Conservation (phyloP, 2,113 vertebrate genomes). For the Charadrius vociferus region DNA sequence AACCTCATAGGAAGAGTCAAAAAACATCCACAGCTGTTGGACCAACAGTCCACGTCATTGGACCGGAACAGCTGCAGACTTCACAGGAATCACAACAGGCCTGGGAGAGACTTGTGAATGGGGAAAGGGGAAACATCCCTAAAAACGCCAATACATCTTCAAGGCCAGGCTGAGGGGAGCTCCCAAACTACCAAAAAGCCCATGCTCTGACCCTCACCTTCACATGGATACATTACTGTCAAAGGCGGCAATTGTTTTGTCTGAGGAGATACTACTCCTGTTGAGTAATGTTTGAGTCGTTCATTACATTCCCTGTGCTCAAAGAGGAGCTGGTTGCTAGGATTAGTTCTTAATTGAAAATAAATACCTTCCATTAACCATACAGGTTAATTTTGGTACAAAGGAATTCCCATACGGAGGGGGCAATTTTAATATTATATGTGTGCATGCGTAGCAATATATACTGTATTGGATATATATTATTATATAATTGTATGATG, state of each 20-base stretch:
- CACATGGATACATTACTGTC: neutral
- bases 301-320: neutral
- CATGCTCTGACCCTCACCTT: neutral
- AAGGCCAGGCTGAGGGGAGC: neutral
- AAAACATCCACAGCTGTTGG: neutral
- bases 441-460: fast-evolving
- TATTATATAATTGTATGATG: no score
- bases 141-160: fast-evolving
- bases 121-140: neutral
- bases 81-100: fast-evolving
- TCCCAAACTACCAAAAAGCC: neutral
- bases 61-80: neutral
- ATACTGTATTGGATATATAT: fast-evolving
- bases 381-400: neutral
- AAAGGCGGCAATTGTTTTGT: neutral
- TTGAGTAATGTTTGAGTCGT: fast-evolving
- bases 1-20: neutral
- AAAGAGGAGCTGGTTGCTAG: neutral
- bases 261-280: neutral
- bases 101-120: neutral
- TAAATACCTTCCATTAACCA: neutral
- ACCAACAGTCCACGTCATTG: fast-evolving
- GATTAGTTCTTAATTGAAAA: neutral
- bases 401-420: fast-evolving
- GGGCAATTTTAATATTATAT: neutral